phyloP scores from a whole-genome alignment of 2,113 vertebrate species.

The Herpetotheres cachinnans region DNA sequence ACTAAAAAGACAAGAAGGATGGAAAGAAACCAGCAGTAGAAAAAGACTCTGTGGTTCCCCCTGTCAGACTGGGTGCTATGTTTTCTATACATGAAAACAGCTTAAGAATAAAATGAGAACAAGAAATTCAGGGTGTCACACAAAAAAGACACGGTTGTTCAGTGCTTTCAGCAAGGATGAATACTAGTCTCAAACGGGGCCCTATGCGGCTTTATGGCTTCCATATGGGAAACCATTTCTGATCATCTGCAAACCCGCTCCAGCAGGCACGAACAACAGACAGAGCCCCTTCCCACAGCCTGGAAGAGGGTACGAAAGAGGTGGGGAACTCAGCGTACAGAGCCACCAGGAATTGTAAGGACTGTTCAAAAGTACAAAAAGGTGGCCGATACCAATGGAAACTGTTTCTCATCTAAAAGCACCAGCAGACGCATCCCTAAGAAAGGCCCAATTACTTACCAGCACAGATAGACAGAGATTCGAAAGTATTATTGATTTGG shows the following conservation, averaged over 20 bases:
- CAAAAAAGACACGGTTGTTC: fast-evolving
- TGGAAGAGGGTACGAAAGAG: neutral
- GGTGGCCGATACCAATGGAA: neutral
- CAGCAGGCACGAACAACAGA: neutral
- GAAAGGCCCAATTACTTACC: neutral
- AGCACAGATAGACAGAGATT: neutral
- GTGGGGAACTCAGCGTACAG: neutral
- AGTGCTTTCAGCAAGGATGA: neutral
- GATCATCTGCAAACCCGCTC: neutral
- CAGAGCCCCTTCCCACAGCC: neutral
- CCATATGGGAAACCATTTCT: neutral
- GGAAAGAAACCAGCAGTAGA: neutral
- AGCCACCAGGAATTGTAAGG: neutral
- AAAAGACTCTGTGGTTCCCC: neutral
- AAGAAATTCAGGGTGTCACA: neutral
- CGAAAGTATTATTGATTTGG: neutral
- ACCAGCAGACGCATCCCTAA: neutral
- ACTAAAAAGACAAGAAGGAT: fast-evolving
- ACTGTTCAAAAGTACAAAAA: neutral
- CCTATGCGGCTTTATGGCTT: fast-evolving
- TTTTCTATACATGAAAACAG: neutral
- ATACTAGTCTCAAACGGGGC: neutral
- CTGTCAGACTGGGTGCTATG: neutral
- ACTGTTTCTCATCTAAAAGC: neutral
- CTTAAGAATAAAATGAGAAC: neutral